A percentile compares a stretch with the other conserved stretches of the same genome.
Conservation (phyloP, 1,140 invertebrate genomes). For the Drosophila saltans region DNA sequence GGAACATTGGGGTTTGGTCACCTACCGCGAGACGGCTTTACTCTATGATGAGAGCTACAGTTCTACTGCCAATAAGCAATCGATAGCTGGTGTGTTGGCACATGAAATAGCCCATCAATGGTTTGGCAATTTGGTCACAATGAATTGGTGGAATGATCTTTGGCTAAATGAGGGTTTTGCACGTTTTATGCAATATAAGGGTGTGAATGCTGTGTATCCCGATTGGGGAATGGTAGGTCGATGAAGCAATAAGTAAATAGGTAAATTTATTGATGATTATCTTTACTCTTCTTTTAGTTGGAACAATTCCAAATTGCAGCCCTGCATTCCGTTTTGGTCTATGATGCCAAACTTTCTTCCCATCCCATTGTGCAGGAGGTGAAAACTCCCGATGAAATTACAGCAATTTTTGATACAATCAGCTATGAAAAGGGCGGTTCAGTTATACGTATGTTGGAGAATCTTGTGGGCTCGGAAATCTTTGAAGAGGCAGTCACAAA, state of each 20-base stretch:
- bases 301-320: slow-evolving; percentile 90
- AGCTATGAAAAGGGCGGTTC: slow-evolving; percentile 97
- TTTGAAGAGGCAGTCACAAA: slow-evolving; percentile 90
- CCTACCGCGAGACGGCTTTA: slow-evolving; percentile 92
- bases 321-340: slow-evolving; percentile 88
- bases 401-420: slow-evolving; percentile 95
- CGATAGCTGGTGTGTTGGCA: slow-evolving; percentile 91
- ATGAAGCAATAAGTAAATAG: slow-evolving; percentile 29
- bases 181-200: slow-evolving; percentile 93
- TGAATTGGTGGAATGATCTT: slow-evolving; percentile 96
- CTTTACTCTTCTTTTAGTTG: slow-evolving; percentile 83
- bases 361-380: slow-evolving; percentile 94
- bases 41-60: slow-evolving; percentile 88
- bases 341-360: slow-evolving; percentile 92
- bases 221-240: slow-evolving; percentile 92
- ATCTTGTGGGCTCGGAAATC: slow-evolving; percentile 89
- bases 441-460: slow-evolving; percentile 94
- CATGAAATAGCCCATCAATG: slow-evolving; percentile 97
- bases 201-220: slow-evolving; percentile 88
- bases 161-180: slow-evolving; percentile 98
- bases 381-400: slow-evolving; percentile 93
- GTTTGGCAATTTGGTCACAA: slow-evolving; percentile 95
- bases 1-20: slow-evolving; percentile 96
- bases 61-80: slow-evolving; percentile 89
- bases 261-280: not conserved